phyloP scores from a whole-genome alignment of 2,888 invertebrate genomes.

The Pilophorus perplexus region DNA sequence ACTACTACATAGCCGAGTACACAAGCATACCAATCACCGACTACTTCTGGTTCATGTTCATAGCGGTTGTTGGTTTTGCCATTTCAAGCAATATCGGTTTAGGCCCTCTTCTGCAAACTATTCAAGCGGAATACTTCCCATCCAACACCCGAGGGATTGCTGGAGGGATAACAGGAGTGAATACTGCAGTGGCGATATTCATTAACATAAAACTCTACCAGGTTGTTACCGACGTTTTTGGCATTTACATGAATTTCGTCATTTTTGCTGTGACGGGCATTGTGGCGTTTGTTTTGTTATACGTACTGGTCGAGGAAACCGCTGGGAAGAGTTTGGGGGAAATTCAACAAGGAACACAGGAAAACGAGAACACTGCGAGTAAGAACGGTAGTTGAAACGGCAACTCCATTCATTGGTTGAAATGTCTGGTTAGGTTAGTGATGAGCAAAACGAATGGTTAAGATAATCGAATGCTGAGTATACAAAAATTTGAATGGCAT shows the following conservation, averaged over 20 bases:
- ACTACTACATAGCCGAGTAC: conserved; percentile 38
- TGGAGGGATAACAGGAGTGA: conserved; percentile 43
- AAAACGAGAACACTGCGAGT: too few species aligned
- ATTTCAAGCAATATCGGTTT: conserved; percentile 45
- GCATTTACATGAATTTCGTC: conserved; percentile 45
- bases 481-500: too few species aligned
- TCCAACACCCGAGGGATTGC: conserved; percentile 43
- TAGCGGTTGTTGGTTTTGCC: conserved; percentile 39
- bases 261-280: conserved; percentile 44
- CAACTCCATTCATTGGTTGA: too few species aligned
- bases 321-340: conserved; percentile 47
- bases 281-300: conserved; percentile 44
- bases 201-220: conserved; percentile 46
- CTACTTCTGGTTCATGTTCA: conserved; percentile 41
- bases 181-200: conserved; percentile 44
- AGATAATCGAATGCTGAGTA: too few species aligned
- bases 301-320: conserved; percentile 47
- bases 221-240: conserved; percentile 43
- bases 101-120: conserved; percentile 46
- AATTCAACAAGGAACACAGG: too few species aligned
- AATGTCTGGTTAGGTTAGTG: too few species aligned
- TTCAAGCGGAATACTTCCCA: conserved; percentile 46
- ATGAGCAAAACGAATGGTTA: too few species aligned
- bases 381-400: too few species aligned
- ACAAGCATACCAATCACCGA: conserved; percentile 18